Base-by-base conservation (phyloP, 1,140 invertebrate genomes). In the Papilio glaucus region DNA sequence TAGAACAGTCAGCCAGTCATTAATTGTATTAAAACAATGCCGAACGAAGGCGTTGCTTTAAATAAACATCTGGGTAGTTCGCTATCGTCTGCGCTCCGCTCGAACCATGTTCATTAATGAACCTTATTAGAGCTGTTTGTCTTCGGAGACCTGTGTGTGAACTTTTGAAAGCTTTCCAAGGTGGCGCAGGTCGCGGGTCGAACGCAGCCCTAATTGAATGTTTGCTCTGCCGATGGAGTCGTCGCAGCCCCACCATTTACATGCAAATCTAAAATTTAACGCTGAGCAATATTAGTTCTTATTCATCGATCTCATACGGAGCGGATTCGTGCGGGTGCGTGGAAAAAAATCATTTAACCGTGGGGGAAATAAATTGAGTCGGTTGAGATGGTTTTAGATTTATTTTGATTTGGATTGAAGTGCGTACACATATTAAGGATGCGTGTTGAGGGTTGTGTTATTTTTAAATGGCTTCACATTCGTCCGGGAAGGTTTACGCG, bases 311-410 rank as follows among this genome's bases (percentile, higher is more conserved):
- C 4, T 63, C 37, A 10, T 53, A 24, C 9, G 49, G 49, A 24
- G 3, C 21, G 49, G 21, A 53, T 53, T 53, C 49, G 21, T 53
- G 2, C 10, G 1, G 3, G 7, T 10, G 6, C 9, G 61, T 15
- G 60, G n/a, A 29, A 1, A 45, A 68, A 68, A 45, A 45, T 68
- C 65, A 68, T 68, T 68, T 68, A 68, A 45, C 65, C 24, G 65
- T n/a, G 42, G 42, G 42, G 67, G 8, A 45, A 69, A 53, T 69
- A 69, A 69, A 69, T 69, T 49, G 67, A 69, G 24, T 69, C 42
- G 26, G 24, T 33, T 9, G 67, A 69, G 67, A 69, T 42, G 67
- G 41, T 69, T 69, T 69, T 69, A 69, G 67, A 69, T 69, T 69
- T 53, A 69, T 53, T 69, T 67, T 67, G 63, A 67, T 67, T 67